phyloP scores from a whole-genome alignment of 2,113 vertebrate genomes.

The Plectropomus leopardus region DNA sequence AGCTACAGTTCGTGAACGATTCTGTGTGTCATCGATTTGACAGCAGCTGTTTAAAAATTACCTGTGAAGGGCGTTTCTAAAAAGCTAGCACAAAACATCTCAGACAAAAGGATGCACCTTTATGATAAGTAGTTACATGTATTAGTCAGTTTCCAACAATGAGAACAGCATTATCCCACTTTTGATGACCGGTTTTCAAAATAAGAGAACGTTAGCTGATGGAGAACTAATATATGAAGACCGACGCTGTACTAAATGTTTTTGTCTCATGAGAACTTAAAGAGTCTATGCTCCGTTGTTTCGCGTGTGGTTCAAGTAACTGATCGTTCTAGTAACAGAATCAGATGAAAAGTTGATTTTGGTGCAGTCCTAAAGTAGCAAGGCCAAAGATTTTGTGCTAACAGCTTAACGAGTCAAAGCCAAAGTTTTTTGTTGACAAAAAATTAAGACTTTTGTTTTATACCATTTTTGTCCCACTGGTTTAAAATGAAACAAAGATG shows the following conservation, averaged over 20 bases:
- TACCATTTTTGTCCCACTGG: neutral
- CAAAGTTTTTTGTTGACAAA: neutral
- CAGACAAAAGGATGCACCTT: constrained; percentile 30
- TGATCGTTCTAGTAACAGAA: constrained; percentile 3
- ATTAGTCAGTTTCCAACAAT: neutral
- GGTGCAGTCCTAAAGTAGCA: constrained; percentile 10
- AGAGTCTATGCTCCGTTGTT: neutral
- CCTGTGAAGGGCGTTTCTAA: constrained; percentile 13
- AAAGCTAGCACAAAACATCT: constrained; percentile 42
- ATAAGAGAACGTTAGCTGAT: constrained; percentile 24
- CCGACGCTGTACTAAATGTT: neutral
- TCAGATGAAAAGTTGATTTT: constrained; percentile 5
- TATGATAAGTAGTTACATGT: neutral
- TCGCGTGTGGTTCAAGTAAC: constrained; percentile 40
- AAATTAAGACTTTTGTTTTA: neutral
- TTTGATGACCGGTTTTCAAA: neutral
- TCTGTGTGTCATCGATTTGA: constrained; percentile 9
- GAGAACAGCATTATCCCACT: neutral
- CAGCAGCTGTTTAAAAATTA: constrained; percentile 38
- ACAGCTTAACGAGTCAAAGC: constrained; percentile 23
- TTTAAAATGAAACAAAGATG: constrained; percentile 6
- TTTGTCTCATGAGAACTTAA: neutral
- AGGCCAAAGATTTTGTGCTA: constrained; percentile 42
- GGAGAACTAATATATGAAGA: neutral
- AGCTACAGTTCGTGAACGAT: constrained; percentile 57